Evolutionary conservation across 2,113 vertebrate genomes (phyloP).

Genomic region (Talpa occidentalis): DNA sequence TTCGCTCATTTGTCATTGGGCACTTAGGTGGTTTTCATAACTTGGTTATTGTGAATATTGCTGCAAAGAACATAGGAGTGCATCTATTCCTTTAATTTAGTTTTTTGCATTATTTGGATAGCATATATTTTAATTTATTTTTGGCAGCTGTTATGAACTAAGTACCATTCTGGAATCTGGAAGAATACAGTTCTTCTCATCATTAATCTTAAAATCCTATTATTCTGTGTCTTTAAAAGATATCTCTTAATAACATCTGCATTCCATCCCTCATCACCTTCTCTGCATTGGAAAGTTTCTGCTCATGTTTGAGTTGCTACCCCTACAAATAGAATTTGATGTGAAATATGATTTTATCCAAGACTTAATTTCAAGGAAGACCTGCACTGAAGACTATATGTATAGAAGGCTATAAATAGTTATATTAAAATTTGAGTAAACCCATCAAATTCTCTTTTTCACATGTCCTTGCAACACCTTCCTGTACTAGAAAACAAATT

Average conservation of each 20-base stretch:
- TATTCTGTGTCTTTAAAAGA: not conserved
- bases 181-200: not conserved
- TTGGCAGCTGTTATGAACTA: not conserved
- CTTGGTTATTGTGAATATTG: too few species aligned
- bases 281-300: not conserved
- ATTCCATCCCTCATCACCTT: not conserved
- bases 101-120: too few species aligned
- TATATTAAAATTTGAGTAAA: not conserved
- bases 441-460: not conserved
- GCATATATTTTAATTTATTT: constrained; percentile 16
- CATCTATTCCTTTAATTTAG: too few species aligned
- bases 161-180: not conserved
- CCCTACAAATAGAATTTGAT: not conserved
- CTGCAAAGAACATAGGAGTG: too few species aligned
- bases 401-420: not conserved
- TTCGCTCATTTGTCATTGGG: too few species aligned
- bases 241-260: not conserved
- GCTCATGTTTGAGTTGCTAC: not conserved
- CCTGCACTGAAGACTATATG: not conserved
- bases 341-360: not conserved
- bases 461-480: not conserved
- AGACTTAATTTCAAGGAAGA: not conserved
- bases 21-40: too few species aligned
- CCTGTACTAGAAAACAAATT: not conserved
- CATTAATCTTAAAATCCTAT: not conserved